A percentile compares a stretch with the other conserved stretches of the same genome.
These are phyloP conservation scores for Sturnira hondurensis DNA, from an alignment of 2,113 vertebrate genomes.

Conservation along the genomic window DNA sequence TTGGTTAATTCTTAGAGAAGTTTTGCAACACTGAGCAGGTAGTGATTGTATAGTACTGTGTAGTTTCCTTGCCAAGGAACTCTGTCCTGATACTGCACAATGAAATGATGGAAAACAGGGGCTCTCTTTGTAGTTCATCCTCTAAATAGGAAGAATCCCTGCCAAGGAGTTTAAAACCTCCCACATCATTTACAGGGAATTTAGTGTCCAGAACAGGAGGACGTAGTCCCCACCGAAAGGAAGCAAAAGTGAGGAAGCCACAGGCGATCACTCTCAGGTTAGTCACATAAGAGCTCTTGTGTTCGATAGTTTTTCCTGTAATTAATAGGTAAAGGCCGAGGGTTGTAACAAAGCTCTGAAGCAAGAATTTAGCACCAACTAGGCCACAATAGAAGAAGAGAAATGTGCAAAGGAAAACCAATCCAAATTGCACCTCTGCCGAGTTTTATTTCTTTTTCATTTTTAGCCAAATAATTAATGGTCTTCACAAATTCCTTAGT, in stretches of 20 bases:
- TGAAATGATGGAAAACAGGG: neutral
- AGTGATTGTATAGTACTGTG: neutral
- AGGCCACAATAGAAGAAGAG: neutral
- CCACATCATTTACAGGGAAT: neutral
- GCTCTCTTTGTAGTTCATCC: neutral
- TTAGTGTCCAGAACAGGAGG: neutral
- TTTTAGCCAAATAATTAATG: neutral
- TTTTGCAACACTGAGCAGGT: neutral
- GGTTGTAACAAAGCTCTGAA: neutral
- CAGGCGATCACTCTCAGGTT: neutral
- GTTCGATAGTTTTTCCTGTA: neutral
- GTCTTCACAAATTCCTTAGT: neutral
- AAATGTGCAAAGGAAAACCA: neutral
- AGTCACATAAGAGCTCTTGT: neutral
- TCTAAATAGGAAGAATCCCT: neutral
- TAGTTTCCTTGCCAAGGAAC: neutral
- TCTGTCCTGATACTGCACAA: neutral
- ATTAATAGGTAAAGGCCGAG: neutral
- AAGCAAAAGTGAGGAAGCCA: neutral
- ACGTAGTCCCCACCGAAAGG: neutral
- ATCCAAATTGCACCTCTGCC: neutral
- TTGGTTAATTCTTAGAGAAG: neutral
- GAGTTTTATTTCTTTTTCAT: neutral
- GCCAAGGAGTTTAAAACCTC: neutral
- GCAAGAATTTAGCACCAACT: neutral